Base-by-base conservation (phyloP, 2,113 vertebrate species). In the Onychorhynchus coronatus region DNA sequence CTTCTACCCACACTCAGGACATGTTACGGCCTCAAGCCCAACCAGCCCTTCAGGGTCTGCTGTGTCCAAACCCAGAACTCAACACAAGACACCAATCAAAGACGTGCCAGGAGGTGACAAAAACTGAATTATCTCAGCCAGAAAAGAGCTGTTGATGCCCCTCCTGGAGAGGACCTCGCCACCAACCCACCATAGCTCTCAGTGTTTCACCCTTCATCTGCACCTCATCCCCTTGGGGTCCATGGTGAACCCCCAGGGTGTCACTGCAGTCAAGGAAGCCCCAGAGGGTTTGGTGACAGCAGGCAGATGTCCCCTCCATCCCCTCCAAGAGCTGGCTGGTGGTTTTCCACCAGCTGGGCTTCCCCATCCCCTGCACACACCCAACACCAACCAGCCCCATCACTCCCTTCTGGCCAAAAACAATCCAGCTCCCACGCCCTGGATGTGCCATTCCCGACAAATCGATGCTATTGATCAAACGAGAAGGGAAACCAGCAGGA, bases 391-490 rank as follows among this genome's bases (percentile, higher is more conserved):
- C 31, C 27, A 19, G 30, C 49, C 67, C 66, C 58, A 55, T 15
- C 37, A 42, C 50, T 52, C 50, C 50, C 3, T 15, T 16, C 50
- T 28, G 50, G 8, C 25, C 50, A 28, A 28, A 16, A 28, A 12
- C 47, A 49, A 49, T 24, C 47, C 24, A 49, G 49, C 13, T 49
- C 30, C 49, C 53, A 33, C 47, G 33, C 25, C 9, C 7, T 25
- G 72, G 42, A 91, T 47, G 39, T 33, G 39, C 82, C 82, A 28
- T 58, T 56, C 83, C 47, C 58, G 79, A 50, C 41, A 78, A 65
- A 71, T 85, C 88, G 55, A 77, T 93, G 33, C 24, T 44, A 89
- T 78, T 19, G 94, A 94, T 94, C 87, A 87, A 66, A 71, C 87
- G 30, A 44, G 55, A 89, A 52, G 63, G 82, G 81, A 87, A 50